Conservation (phyloP, 2,888 invertebrate species). For the Thyatira batis region DNA sequence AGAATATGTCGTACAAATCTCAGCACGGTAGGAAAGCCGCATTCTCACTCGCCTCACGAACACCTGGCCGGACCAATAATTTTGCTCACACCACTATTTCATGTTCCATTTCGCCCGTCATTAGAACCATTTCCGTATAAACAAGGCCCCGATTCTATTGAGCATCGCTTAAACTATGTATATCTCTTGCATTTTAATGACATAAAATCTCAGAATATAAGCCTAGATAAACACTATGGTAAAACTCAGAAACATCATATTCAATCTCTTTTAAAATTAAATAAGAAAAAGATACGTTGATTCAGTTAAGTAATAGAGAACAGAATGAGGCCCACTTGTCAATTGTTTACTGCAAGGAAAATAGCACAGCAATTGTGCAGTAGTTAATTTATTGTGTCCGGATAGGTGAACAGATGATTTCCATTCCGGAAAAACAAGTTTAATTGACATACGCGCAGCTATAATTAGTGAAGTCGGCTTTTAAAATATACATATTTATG, state of each 20-base stretch:
- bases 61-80: conserved; percentile 58
- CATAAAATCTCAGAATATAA: no score
- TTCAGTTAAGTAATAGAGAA: no score
- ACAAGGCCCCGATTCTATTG: conserved; percentile 14
- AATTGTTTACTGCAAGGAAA: background rate
- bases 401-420: background rate
- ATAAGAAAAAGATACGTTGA: no score
- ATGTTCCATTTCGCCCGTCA: conserved; percentile 48
- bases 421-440: background rate
- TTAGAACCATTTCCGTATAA: conserved; percentile 47
- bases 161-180: conserved; percentile 6
- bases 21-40: conserved; percentile 35
- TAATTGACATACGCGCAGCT: background rate
- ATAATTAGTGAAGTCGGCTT: background rate
- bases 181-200: conserved; percentile 1
- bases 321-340: no score
- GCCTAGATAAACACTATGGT: no score
- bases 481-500: background rate
- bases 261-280: no score
- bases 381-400: background rate
- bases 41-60: conserved; percentile 42
- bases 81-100: conserved; percentile 47
- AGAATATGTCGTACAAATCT: conserved; percentile 37
- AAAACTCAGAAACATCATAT: no score
- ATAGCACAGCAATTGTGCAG: background rate